Percentiles rank a stretch among this genome's conserved stretches.
phyloP scores from a whole-genome alignment of 2,888 invertebrate genomes.

The Lagria hirta region DNA sequence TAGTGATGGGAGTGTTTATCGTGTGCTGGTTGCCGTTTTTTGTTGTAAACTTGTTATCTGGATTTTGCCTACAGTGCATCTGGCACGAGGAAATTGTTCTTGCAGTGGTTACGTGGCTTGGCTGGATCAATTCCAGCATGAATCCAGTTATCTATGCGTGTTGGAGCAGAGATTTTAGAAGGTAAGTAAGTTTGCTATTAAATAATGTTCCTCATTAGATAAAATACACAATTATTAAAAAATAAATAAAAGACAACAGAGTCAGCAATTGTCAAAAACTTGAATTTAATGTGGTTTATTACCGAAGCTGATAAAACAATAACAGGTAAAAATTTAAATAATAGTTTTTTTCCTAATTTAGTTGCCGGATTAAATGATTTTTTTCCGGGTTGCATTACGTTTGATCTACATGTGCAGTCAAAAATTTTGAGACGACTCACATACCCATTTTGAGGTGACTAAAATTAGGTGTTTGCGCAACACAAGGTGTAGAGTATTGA shows the following conservation, averaged over 20 bases:
- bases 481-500: no score
- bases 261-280: no score
- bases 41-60: conserved; percentile 88
- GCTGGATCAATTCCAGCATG: conserved; percentile 96
- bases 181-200: conserved; percentile 59
- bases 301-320: no score
- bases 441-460: no score
- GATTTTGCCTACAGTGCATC: conserved; percentile 85
- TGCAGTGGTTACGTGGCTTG: conserved; percentile 89
- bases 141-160: conserved; percentile 98
- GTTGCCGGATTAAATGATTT: no score
- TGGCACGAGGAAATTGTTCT: conserved; percentile 85
- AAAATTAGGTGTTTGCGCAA: no score
- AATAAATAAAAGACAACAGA: no score
- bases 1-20: conserved; percentile 96
- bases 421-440: no score
- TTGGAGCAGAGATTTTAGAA: conserved; percentile 94
- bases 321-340: background rate
- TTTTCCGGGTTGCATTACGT: no score
- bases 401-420: no score
- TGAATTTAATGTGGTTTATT: no score
- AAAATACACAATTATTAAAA: no score
- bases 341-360: background rate
- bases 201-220: conserved; percentile 4
- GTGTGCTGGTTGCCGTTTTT: conserved; percentile 98